Percentiles rank a stretch among this genome's conserved stretches.
Evolutionary conservation across 2,888 invertebrate genomes (phyloP).

Genomic region (Drosophila ezoana): DNA sequence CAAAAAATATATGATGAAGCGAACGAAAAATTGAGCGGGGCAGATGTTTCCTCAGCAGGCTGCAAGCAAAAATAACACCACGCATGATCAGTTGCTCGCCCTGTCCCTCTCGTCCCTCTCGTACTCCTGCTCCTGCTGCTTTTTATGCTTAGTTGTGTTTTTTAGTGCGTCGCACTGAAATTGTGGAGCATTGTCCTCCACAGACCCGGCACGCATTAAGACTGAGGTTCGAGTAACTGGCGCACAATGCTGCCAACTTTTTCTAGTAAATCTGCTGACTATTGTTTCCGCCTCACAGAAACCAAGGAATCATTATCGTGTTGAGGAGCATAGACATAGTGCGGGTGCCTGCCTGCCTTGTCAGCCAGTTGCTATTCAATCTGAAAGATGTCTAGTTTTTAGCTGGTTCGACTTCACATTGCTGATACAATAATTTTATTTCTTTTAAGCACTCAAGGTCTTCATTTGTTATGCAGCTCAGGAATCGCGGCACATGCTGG

Average conservation of each 20-base stretch:
- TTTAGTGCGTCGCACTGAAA: constrained; percentile 47
- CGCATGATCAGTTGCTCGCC: constrained; percentile 72
- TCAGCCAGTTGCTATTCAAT: constrained; percentile 19
- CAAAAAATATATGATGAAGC: constrained; percentile 49
- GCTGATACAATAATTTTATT: constrained; percentile 47
- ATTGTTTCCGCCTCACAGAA: constrained; percentile 43
- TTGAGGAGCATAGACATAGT: constrained; percentile 31
- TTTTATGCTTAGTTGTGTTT: constrained; percentile 51
- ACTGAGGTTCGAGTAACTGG: constrained; percentile 26
- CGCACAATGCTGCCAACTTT: constrained; percentile 56
- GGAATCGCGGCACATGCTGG: constrained; percentile 41
- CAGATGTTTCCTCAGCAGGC: constrained; percentile 79
- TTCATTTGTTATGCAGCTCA: constrained; percentile 50
- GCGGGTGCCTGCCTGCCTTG: constrained; percentile 49
- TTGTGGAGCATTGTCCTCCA: constrained; percentile 64
- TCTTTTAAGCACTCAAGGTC: constrained; percentile 29
- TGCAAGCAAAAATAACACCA: constrained; percentile 72
- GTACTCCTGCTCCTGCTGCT: constrained; percentile 37
- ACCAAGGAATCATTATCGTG: constrained; percentile 36
- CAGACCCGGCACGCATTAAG: not conserved
- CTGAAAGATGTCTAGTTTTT: constrained; percentile 22
- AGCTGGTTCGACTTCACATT: constrained; percentile 10
- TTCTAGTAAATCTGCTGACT: constrained; percentile 45
- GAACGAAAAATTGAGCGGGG: constrained; percentile 70
- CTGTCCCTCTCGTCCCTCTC: not conserved